Base-by-base conservation (phyloP, 2,797 vertebrate genomes). In the Amazona finschi region DNA sequence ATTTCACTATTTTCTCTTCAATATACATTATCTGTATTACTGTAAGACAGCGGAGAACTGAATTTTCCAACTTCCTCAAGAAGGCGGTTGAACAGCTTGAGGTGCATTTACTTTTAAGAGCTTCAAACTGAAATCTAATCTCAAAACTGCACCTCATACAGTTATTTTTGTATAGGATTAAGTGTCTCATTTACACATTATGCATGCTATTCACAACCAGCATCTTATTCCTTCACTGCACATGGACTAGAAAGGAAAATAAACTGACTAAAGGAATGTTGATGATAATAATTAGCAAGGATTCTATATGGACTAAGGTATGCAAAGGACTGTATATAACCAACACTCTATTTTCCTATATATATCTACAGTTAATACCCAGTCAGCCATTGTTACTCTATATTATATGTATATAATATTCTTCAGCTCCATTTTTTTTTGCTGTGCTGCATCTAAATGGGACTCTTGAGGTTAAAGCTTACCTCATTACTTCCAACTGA, bases 401-500 rank as follows among this genome's bases (percentile, higher is more conserved):
- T 80, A 94, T 60, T 75, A 67, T 86, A 41, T 85, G 73, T 77
- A 92, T 96, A 89, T 95, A 95, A 97, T 94, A 94, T 97, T 98
- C 96, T 92, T 97, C 94, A 94, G 53, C 95, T 85, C 75, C 83
- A 85, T 83, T 97, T 96, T 91, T 89, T 94, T 96, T 97, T 92
- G 41, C 89, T 92, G 80, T 90, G 69, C 93, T 97, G 95, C 81
- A 94, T 95, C 92, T 97, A 97, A 97, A 97, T 62, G 73, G 61
- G 69, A 85, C 80, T 96, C 69, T 91, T 92, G 91, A 94, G 90
- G 92, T 80, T 91, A 76, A 95, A 72, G 87, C 96, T 93, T 96
- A 95, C 85, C 76, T 97, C 96, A 93, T 98, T 98, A 97, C 93
- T 97, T 98, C 96, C 85, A 95, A 88, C 85, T 97, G 96, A 98